Evolutionary conservation across 2,797 vertebrate species (phyloP), one percentile per base, ranked within the genome.

Genomic region (Menidia menidia): DNA sequence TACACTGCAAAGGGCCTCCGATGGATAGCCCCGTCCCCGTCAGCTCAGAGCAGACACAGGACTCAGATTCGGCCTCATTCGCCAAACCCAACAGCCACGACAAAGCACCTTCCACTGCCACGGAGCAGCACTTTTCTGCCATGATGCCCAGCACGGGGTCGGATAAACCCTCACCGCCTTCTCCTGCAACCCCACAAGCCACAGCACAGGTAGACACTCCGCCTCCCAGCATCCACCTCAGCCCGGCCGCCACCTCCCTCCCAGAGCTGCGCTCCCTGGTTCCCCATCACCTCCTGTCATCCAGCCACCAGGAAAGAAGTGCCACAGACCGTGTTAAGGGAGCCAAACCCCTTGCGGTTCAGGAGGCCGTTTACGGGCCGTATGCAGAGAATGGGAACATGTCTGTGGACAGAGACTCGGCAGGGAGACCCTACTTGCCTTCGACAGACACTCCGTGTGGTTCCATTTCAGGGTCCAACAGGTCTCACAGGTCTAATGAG

Each of bases 241-340:
- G 81, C 44, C 77, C 90, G 32, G 68, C 83, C 15, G 74, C 88
- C 12, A 81, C 92, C 42, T 80, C 94, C 0, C 96, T 92, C 73
- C 94, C 94, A n/a, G 97, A 96, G 78, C 74, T 96, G 59, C 94
- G 89, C 1, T 78, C 95, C 0, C 41, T 92, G 65, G 76, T 89
- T 0, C 94, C 93, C 1, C 94, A 93, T 18, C 92, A 93, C 0
- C 89, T 90, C 3, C 67, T 88, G 0, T 79, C 90, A 18, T 83
- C 91, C 50, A 56, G 61, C 19, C 88, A 84, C 72, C 88, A 88
- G 2, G 94, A 95, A 55, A 96, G 95, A 68, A 75, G 63, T 53
- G 5, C 59, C 0, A 11, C 87, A 19, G 94, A 93, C 12, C 84
- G 94, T 6, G 77, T 80, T 4, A 96, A 95, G 53, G 73, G 88